Evolutionary conservation across 2,888 invertebrate species (phyloP).

Genomic region (Pristionchus fissidentatus): DNA sequence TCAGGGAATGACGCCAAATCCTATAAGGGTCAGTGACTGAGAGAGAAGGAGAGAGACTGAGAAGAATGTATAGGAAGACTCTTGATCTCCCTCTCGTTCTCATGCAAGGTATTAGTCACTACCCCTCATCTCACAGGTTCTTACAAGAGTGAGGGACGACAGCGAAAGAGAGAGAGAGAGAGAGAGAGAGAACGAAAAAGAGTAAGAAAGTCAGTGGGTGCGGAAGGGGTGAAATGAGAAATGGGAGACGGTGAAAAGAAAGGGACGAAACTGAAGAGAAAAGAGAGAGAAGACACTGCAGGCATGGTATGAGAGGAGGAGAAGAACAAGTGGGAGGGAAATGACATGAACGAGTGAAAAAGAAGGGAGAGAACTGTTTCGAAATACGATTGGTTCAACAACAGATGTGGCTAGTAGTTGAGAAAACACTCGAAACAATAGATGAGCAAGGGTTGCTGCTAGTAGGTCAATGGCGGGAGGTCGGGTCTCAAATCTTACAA

Average conservation of each 20-base stretch:
- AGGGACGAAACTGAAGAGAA: conserved; percentile 1
- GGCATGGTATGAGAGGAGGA: neutral
- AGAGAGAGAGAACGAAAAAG: neutral
- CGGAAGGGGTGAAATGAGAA: conserved; percentile 15
- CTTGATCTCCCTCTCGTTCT: conserved; percentile 20
- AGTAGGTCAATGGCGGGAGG: neutral
- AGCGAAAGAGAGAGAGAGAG: neutral
- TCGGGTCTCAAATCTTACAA: too few relatives aligned
- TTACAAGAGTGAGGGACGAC: neutral
- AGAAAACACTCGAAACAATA: neutral
- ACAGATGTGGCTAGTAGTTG: neutral
- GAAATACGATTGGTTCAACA: neutral
- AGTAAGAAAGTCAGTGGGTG: conserved; percentile 9
- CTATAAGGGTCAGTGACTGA: neutral
- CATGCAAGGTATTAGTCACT: conserved; percentile 32
- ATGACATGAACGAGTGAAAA: neutral
- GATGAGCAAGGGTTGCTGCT: too few relatives aligned
- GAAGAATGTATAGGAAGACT: neutral
- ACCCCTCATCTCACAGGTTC: neutral
- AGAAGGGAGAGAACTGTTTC: conserved; percentile 18
- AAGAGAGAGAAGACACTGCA: neutral
- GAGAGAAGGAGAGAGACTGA: neutral
- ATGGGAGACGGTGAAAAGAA: neutral
- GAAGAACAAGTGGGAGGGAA: neutral
- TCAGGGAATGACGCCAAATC: neutral